phyloP scores from a whole-genome alignment of 2,888 invertebrate species.

The Caenorhabditis plicata region DNA sequence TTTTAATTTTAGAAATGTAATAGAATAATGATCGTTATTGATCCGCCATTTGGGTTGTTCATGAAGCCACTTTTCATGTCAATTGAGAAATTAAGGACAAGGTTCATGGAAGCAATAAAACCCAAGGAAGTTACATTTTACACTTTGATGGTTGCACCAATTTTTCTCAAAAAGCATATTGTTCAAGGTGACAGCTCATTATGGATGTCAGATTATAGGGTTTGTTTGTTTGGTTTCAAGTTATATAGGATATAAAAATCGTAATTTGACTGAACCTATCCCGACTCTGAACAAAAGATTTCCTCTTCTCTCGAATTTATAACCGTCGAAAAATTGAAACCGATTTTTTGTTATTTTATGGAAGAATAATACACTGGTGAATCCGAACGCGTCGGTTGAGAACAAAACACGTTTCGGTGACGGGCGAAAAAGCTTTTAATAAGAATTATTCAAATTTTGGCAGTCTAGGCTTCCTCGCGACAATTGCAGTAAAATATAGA shows the following conservation, averaged over 20 bases:
- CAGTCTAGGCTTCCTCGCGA: too few species aligned
- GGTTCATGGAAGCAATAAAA: slow-evolving; percentile 17
- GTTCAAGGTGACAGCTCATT: slow-evolving; percentile 32
- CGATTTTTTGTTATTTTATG: slow-evolving; percentile 1
- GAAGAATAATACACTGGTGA: too few species aligned
- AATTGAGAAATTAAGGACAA: slow-evolving; percentile 40
- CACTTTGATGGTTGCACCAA: slow-evolving; percentile 43
- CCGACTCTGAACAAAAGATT: too few species aligned
- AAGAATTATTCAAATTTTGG: too few species aligned
- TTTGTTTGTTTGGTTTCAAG: slow-evolving; percentile 6
- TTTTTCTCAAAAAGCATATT: slow-evolving; percentile 56
- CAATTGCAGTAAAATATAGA: too few species aligned
- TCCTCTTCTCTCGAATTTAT: neutral
- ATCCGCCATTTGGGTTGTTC: slow-evolving; percentile 62
- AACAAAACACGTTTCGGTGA: too few species aligned
- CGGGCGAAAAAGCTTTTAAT: too few species aligned
- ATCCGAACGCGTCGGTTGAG: too few species aligned
- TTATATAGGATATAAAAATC: neutral
- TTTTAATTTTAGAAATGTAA: slow-evolving; percentile 22
- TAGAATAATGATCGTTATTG: slow-evolving; percentile 44
- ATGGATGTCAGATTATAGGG: slow-evolving; percentile 57
- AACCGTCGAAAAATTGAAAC: neutral
- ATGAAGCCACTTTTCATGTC: slow-evolving; percentile 52
- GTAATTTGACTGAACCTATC: neutral
- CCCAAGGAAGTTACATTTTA: slow-evolving; percentile 11